These are phyloP conservation scores for Hippocampus abdominalis DNA, from an alignment of 2,113 vertebrate species.

Conservation along the genomic window DNA sequence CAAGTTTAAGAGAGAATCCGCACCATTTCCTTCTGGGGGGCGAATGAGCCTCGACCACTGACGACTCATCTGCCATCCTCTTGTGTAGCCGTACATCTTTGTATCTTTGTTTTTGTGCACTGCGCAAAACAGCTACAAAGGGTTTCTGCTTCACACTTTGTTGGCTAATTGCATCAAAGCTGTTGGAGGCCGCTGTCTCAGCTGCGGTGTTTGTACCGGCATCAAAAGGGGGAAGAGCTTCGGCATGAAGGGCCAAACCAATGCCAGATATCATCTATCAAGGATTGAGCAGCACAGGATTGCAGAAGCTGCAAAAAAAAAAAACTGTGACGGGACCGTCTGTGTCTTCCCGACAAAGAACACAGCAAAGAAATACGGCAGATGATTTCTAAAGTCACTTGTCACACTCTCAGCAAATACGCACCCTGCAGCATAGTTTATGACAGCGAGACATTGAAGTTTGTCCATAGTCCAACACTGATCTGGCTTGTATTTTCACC, in stretches of 20 bases:
- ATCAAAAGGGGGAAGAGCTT: conserved; percentile 53
- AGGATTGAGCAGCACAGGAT: conserved; percentile 33
- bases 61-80: conserved; percentile 53
- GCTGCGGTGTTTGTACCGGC: conserved; percentile 53
- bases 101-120: conserved; percentile 40
- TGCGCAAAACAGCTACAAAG: conserved; percentile 62
- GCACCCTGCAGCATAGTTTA: conserved; percentile 1
- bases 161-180: conserved; percentile 71
- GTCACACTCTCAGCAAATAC: conserved; percentile 14
- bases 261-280: conserved; percentile 55
- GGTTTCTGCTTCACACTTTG: conserved; percentile 66
- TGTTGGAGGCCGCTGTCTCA: conserved; percentile 52
- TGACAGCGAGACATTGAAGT: conserved; percentile 11
- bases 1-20: conserved; percentile 24
- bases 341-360: conserved; percentile 9
- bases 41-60: conserved; percentile 42
- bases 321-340: conserved; percentile 47
- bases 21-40: conserved; percentile 33
- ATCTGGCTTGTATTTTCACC: neutral
- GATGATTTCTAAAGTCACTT: conserved; percentile 27
- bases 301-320: conserved; percentile 17
- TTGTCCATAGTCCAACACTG: neutral
- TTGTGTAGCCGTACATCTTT: conserved; percentile 35
- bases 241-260: conserved; percentile 26
- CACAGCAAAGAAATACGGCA: conserved; percentile 29